Evolutionary conservation across 2,888 invertebrate genomes (phyloP).

Genomic region (Lasius platythorax): DNA sequence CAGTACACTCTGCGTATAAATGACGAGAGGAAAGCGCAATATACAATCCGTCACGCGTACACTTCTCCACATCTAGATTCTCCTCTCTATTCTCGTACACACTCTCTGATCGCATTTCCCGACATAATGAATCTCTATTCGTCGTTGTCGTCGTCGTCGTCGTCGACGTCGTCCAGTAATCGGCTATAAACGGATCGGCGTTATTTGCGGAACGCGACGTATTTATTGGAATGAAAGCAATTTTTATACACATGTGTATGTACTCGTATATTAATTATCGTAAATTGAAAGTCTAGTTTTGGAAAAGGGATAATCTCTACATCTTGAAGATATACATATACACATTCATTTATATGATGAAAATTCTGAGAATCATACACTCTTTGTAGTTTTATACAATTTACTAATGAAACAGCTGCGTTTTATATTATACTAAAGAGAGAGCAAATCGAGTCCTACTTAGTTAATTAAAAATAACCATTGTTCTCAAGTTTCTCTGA

Average conservation of each 20-base stretch:
- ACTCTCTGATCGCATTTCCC: not conserved
- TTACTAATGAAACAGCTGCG: not conserved
- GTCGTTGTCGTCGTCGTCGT: not conserved
- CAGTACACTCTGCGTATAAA: constrained; percentile 12
- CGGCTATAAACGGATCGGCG: not conserved
- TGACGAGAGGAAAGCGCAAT: constrained; percentile 35
- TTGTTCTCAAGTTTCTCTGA: not conserved
- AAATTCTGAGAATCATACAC: not conserved
- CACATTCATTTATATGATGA: not conserved
- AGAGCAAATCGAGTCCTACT: not conserved
- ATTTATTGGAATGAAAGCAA: not conserved
- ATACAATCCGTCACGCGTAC: constrained; percentile 25
- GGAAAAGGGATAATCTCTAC: too few species aligned
- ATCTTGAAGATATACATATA: not conserved
- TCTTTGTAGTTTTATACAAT: not conserved
- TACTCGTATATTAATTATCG: not conserved
- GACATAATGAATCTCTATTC: constrained; percentile 38
- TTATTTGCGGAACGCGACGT: not conserved
- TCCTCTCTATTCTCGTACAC: not conserved
- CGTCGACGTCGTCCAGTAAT: constrained; percentile 22
- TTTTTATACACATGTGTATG: not conserved
- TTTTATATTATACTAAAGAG: constrained; percentile 7
- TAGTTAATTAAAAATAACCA: constrained; percentile 33
- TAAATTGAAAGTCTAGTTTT: not conserved
- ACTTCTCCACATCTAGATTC: not conserved